Conservation (phyloP, 2,797 vertebrate genomes). For the Crypturellus tataupa region DNA sequence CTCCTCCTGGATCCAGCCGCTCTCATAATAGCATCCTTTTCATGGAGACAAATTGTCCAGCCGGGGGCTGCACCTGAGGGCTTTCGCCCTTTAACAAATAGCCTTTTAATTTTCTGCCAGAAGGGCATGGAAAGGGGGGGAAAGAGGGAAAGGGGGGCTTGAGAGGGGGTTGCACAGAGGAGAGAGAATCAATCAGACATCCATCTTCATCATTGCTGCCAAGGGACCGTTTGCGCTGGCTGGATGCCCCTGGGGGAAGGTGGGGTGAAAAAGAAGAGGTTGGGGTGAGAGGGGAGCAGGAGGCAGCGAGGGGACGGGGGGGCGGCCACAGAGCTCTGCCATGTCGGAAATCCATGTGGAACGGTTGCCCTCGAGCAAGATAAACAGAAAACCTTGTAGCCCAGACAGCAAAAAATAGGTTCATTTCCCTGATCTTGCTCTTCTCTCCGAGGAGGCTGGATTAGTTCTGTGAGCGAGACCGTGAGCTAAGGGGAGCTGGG, state of each 20-base stretch:
- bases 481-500: not conserved
- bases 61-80: conserved; percentile 87
- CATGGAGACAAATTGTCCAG: conserved; percentile 89
- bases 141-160: not conserved
- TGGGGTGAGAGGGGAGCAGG: conserved; percentile 27
- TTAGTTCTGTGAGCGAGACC: not conserved
- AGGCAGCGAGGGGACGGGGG: not conserved
- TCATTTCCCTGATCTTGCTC: not conserved
- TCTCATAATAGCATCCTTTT: conserved; percentile 88
- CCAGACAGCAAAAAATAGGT: not conserved
- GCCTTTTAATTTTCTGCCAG: conserved; percentile 90
- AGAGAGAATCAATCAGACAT: conserved; percentile 87
- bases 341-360: not conserved
- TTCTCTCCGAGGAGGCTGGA: not conserved
- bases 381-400: not conserved
- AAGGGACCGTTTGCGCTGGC: conserved; percentile 84
- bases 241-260: conserved; percentile 82
- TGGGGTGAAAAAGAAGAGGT: conserved; percentile 75
- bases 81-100: conserved; percentile 89
- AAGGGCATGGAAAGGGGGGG: conserved; percentile 77
- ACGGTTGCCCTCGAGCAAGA: not conserved
- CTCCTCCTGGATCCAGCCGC: conserved; percentile 84
- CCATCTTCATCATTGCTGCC: conserved; percentile 87
- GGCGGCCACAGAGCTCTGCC: not conserved
- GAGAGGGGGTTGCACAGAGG: conserved; percentile 67